A percentile compares a stretch with the other conserved stretches of the same genome.
Conservation (phyloP, 2,113 vertebrate species). For the Brachypodius melanocephalos region DNA sequence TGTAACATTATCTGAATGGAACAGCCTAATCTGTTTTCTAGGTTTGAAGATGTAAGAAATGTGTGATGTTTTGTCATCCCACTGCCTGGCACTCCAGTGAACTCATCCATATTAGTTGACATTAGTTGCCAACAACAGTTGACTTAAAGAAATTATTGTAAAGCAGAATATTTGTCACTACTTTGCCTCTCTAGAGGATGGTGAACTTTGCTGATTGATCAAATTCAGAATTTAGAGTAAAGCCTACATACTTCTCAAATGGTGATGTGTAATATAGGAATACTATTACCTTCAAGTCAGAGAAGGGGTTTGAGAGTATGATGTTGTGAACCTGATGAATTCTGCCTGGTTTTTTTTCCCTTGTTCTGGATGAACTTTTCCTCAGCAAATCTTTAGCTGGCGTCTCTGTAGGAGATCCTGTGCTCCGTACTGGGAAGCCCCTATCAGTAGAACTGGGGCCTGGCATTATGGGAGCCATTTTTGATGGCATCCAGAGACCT, state of each 20-base stretch:
- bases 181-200: neutral
- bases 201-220: neutral
- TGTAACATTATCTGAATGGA: neutral
- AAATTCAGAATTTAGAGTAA: neutral
- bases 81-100: neutral
- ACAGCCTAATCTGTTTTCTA: neutral
- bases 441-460: constrained; percentile 95
- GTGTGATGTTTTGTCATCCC: neutral
- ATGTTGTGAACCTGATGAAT: neutral
- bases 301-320: neutral
- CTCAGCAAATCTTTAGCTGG: constrained; percentile 85
- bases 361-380: constrained; percentile 69
- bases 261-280: neutral
- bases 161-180: neutral
- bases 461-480: constrained; percentile 98
- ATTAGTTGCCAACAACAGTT: neutral
- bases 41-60: neutral
- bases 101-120: neutral
- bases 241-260: neutral
- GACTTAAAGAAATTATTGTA: neutral
- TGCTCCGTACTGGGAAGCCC: constrained; percentile 94
- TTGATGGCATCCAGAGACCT: constrained; percentile 97
- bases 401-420: constrained; percentile 94
- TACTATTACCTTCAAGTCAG: neutral
- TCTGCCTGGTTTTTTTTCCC: neutral